A percentile compares a stretch with the other conserved stretches of the same genome.
Evolutionary conservation across 2,797 vertebrate species (phyloP).

Genomic region (Micrastur ruficollis): DNA sequence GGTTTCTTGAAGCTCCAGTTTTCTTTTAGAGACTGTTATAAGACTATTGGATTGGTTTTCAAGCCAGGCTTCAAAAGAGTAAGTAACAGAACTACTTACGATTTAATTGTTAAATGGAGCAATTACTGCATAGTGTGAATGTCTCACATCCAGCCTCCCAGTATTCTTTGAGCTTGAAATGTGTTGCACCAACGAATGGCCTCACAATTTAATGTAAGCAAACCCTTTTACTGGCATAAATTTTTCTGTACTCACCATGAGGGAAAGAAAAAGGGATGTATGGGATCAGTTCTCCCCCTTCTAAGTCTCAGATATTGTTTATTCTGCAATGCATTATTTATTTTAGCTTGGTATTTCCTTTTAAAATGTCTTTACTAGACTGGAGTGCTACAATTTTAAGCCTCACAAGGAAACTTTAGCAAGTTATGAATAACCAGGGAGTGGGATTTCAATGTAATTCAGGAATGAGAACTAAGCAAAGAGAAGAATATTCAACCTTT

Average conservation of each 20-base stretch:
- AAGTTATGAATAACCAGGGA: conserved; percentile 48
- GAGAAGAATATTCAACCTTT: conserved; percentile 65
- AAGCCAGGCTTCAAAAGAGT: background rate
- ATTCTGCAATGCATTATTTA: conserved; percentile 26
- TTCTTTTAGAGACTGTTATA: background rate
- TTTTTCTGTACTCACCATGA: conserved; percentile 1
- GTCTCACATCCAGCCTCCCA: background rate
- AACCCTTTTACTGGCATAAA: background rate
- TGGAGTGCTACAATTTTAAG: conserved; percentile 10
- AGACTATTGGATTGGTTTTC: background rate
- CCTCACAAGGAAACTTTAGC: conserved; percentile 38
- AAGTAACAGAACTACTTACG: background rate
- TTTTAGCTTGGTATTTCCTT: conserved; percentile 35
- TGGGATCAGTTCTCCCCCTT: background rate
- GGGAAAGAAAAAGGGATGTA: background rate
- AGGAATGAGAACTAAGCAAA: conserved; percentile 66
- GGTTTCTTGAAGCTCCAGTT: background rate
- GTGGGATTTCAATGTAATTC: conserved; percentile 63
- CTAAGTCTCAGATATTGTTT: conserved; percentile 18
- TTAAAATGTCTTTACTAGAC: background rate
- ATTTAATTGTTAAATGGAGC: background rate
- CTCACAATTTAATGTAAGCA: background rate
- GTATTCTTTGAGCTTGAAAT: conserved; percentile 1
- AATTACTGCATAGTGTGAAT: background rate
- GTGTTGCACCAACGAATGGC: background rate